Evolutionary conservation across 1,140 invertebrate genomes (phyloP).

Genomic region (Calliphora vicina): DNA sequence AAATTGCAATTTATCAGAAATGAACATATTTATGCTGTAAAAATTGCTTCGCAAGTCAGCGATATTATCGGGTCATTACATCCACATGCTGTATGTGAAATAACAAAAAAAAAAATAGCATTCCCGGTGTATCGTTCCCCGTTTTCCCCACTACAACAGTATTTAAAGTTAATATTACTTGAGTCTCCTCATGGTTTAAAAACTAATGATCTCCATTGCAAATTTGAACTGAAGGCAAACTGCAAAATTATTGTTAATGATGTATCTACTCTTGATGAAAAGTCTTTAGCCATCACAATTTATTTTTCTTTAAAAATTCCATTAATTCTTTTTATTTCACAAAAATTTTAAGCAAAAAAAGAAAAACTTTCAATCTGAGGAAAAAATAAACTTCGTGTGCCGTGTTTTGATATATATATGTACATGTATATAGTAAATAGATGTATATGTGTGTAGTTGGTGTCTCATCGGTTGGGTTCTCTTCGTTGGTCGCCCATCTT

Average conservation of each 20-base stretch:
- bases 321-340: conserved; percentile 9
- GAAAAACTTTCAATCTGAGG: not conserved
- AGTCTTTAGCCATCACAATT: not conserved
- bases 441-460: conserved; percentile 17
- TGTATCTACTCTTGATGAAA: too few relatives aligned
- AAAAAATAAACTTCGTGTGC: conserved; percentile 18
- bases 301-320: not conserved
- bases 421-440: not conserved
- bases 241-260: too few relatives aligned
- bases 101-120: too few relatives aligned
- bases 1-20: too few relatives aligned
- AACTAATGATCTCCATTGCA: not conserved
- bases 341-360: not conserved
- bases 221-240: too few relatives aligned
- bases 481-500: conserved; percentile 40
- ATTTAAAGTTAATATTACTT: not conserved
- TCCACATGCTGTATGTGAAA: not conserved
- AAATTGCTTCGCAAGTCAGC: too few relatives aligned
- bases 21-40: too few relatives aligned
- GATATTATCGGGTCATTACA: not conserved
- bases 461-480: conserved; percentile 35
- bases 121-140: too few relatives aligned
- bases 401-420: too few relatives aligned
- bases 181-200: not conserved
- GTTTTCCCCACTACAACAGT: not conserved